Base-by-base conservation (phyloP, 2,888 invertebrate species). In the Eilema caniola region DNA sequence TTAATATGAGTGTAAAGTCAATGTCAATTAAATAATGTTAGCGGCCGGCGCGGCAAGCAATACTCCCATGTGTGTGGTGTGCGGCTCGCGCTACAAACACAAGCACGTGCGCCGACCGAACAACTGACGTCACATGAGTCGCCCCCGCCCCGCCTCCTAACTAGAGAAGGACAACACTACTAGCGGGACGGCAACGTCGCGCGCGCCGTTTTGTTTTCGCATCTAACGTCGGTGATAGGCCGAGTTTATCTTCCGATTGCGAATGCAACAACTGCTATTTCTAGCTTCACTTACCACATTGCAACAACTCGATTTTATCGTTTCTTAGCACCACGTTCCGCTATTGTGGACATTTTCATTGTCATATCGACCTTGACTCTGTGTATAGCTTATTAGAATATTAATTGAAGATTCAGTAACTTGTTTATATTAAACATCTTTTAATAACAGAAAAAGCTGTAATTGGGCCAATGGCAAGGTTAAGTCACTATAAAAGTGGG, bases 191-290 rank as follows among this genome's bases (percentile, higher is more conserved):
- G 93, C 93, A 93, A 93, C 93, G 89, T 82, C 92, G 93, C 93
- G 86, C 86, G 86, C 87, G 87, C 89, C 88, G 90, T 89, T 92
- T 93, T 93, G 93, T 93, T 94, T 94, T 93, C 88, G 91, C 91
- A 89, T 89, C 88, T 89, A 89, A 88, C 87, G 87, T 88, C 85
- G 86, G 89, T 90, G 92, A 93, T 94, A 92, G 92, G 92, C 90
- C 88, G 92, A 86, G 90, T 90, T 92, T 94, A 92, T 95, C 93
- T 93, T 90, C 92, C 91, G 92, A 94, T 92, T 92, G 91, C 90
- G 86, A 92, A 91, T 93, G 93, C 93, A 92, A 89, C 91, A 86
- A 90, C 91, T 86, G 90, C 91, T 92, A 92, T 91, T 92, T 89
- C 89, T 87, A 88, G 88, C 90, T 87, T 86, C 85, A 81, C 85